A percentile compares a stretch with the other conserved stretches of the same genome.
phyloP scores from a whole-genome alignment of 2,113 vertebrate species.

The Odontesthes bonariensis region DNA sequence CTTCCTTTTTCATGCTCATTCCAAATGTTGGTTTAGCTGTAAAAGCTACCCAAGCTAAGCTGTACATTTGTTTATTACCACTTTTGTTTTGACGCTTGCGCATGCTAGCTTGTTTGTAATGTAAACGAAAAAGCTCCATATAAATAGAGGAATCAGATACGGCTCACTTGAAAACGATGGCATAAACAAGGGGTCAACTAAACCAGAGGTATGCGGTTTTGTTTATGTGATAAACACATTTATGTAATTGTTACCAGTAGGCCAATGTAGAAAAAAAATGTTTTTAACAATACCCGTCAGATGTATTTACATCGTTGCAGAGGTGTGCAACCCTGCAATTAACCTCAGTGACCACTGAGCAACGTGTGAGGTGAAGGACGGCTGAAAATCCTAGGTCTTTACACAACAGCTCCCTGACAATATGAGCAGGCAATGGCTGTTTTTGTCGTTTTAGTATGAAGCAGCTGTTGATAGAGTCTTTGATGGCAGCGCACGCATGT shows the following conservation, averaged over 20 bases:
- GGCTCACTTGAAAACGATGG: slow-evolving; percentile 5
- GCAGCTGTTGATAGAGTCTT: slow-evolving; percentile 43
- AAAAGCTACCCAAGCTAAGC: neutral
- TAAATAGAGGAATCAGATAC: slow-evolving; percentile 43
- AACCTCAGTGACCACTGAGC: neutral
- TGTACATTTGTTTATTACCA: slow-evolving; percentile 5
- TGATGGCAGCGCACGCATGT: slow-evolving; percentile 21
- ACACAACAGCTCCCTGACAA: slow-evolving; percentile 3
- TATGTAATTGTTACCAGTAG: neutral
- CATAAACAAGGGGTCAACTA: slow-evolving; percentile 29
- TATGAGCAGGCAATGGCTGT: slow-evolving; percentile 22
- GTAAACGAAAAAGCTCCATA: slow-evolving; percentile 35
- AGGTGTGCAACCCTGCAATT: slow-evolving; percentile 32
- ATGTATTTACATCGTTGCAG: neutral
- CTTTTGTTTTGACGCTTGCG: slow-evolving; percentile 6
- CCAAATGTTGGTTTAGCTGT: slow-evolving; percentile 11
- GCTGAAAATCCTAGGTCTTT: slow-evolving; percentile 35
- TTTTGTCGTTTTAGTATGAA: slow-evolving; percentile 53
- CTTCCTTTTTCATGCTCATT: neutral
- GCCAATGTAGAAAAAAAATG: no score
- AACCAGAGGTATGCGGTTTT: slow-evolving; percentile 1
- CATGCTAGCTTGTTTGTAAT: slow-evolving; percentile 32
- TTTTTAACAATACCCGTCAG: no score
- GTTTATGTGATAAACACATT: neutral
- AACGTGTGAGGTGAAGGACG: slow-evolving; percentile 32